These are phyloP conservation scores for Mus pahari DNA, from an alignment of 2,113 vertebrate species.

Conservation along the genomic window DNA sequence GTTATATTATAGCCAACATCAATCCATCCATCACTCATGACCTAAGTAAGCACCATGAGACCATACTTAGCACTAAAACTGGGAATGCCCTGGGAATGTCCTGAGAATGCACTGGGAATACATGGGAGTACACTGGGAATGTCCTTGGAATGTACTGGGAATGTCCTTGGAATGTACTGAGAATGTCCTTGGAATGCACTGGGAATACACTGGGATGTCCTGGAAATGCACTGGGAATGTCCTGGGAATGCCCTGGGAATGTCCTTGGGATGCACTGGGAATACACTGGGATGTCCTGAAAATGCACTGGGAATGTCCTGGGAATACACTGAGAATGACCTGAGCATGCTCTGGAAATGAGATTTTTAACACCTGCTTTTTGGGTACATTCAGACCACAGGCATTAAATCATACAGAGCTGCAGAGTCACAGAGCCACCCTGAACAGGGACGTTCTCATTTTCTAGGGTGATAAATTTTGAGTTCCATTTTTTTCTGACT, in stretches of 20 bases:
- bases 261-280: neutral
- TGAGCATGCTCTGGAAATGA: neutral
- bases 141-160: too few relatives aligned
- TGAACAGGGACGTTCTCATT: neutral
- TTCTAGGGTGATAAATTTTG: neutral
- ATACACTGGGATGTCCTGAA: too few relatives aligned
- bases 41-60: neutral
- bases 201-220: too few relatives aligned
- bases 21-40: neutral
- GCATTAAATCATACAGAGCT: neutral
- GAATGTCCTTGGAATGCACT: neutral
- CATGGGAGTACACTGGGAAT: neutral
- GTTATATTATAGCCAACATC: neutral
- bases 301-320: neutral
- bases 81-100: too few relatives aligned
- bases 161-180: neutral
- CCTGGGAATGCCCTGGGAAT: neutral
- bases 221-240: neutral
- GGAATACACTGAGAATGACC: neutral
- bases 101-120: too few relatives aligned
- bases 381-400: too few relatives aligned
- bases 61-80: neutral
- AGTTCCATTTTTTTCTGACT: neutral
- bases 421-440: neutral
- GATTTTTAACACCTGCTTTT: neutral